phyloP scores from a whole-genome alignment of 2,797 vertebrate species.

The Sylvia borin region DNA sequence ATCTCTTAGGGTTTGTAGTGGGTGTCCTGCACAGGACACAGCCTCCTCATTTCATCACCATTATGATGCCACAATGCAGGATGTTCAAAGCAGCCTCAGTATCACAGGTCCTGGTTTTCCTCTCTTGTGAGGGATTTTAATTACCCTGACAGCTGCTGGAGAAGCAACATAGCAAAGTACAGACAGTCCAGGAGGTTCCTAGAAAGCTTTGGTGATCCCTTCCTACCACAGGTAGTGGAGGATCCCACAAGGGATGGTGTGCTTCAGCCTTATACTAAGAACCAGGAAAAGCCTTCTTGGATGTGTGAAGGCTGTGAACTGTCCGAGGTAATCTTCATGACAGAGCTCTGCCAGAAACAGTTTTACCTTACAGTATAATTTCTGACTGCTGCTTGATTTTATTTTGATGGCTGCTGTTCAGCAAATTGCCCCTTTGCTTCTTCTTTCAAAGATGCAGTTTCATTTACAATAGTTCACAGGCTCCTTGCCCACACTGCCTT shows the following conservation, averaged over 20 bases:
- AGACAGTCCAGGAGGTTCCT: background rate
- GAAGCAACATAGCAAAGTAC: background rate
- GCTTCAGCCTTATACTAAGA: background rate
- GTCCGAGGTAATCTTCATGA: background rate
- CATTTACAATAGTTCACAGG: background rate
- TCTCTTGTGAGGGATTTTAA: background rate
- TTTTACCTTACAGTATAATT: background rate
- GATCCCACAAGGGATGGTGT: background rate
- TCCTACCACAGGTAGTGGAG: background rate
- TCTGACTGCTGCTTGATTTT: background rate
- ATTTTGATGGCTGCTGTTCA: background rate
- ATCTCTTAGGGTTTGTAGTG: accelerated
- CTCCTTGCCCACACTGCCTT: background rate
- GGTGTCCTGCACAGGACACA: accelerated
- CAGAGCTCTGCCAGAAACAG: background rate
- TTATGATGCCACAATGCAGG: background rate
- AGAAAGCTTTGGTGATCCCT: background rate
- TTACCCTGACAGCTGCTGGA: background rate
- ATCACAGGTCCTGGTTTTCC: background rate
- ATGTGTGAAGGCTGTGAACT: background rate
- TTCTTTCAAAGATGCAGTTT: background rate
- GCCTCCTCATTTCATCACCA: background rate
- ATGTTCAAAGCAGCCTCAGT: background rate
- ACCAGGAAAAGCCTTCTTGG: background rate
- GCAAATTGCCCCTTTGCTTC: background rate